These are phyloP conservation scores for Archips xylosteana DNA, from an alignment of 2,888 invertebrate species.

Conservation along the genomic window DNA sequence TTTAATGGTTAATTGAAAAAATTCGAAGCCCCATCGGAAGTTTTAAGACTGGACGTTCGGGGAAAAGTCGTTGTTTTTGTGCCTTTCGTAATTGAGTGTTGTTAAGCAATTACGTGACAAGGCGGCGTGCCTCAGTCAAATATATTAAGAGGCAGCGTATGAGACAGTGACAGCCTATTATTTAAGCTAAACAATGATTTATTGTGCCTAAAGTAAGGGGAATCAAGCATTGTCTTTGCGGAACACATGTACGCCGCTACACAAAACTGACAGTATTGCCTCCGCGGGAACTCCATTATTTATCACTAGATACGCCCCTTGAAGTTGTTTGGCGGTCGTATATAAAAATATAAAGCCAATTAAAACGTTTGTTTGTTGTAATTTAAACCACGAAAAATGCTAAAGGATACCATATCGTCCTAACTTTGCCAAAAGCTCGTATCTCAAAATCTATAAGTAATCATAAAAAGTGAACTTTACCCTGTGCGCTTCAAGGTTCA, in stretches of 20 bases:
- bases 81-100: conserved; percentile 18
- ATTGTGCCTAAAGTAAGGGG: conserved; percentile 36
- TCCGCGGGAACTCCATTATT: conserved; percentile 35
- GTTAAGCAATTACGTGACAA: conserved; percentile 27
- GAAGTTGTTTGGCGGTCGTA: neutral
- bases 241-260: conserved; percentile 37
- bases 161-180: conserved; percentile 40
- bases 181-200: conserved; percentile 42
- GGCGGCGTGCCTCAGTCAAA: conserved; percentile 18
- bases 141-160: conserved; percentile 27
- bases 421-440: too few relatives aligned
- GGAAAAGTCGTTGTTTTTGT: conserved; percentile 7
- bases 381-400: too few relatives aligned
- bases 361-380: neutral
- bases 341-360: neutral
- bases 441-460: too few relatives aligned
- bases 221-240: conserved; percentile 40
- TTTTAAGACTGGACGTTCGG: conserved; percentile 2
- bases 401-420: too few relatives aligned
- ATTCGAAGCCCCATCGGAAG: conserved; percentile 24
- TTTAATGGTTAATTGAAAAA: conserved; percentile 40
- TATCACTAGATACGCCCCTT: conserved; percentile 26
- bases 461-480: too few relatives aligned
- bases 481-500: too few relatives aligned
- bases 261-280: conserved; percentile 38